Base-by-base conservation (phyloP, 2,797 vertebrate genomes). In the Benthosema pterotum region DNA sequence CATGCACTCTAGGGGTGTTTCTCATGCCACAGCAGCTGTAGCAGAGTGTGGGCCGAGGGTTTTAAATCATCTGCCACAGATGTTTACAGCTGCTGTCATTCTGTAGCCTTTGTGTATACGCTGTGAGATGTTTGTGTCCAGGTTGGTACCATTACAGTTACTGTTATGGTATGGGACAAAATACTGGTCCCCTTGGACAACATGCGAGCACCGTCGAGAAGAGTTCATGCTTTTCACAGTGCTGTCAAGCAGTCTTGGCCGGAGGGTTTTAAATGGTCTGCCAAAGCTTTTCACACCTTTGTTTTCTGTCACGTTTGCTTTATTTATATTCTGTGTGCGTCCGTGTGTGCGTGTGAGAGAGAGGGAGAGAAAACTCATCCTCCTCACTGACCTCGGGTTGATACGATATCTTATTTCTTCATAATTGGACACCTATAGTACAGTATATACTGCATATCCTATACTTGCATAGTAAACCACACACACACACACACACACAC, bases 371-470 rank as follows among this genome's bases (percentile, higher is more conserved):
- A 13, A 3, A n/a, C 13, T 46, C 38, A 1, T 42, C 55, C n/a
- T 0, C 59, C 52, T 70, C 3, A 25, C 42, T 43, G 61, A 66
- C 85, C 80, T 74, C 25, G 18, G 74, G 86, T 64, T 52, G 70
- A 42, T 69, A 48, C 75, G 74, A 75, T 11, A 6, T 53, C 63
- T 74, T 50, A 72, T 80, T 77, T 75, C 63, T 71, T 52, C 50
- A 75, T 89, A 91, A 89, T 87, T 89, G 88, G 86, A 72, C 71
- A 78, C 74, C 67, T 78, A 16, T 49, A 45, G 49, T 52, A 48
- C 52, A 47, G 74, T 51, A 48, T 42, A 63, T 25, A n/a, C n/a
- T n/a, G n/a, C n/a, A 71, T 14, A 5, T 63, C 67, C 59, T 71
- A 68, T 55, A 67, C 73, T 67, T 42, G 25, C 43, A 42, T 58